Evolutionary conservation across 2,113 vertebrate genomes (phyloP).

Genomic region (Festucalex cinctus): DNA sequence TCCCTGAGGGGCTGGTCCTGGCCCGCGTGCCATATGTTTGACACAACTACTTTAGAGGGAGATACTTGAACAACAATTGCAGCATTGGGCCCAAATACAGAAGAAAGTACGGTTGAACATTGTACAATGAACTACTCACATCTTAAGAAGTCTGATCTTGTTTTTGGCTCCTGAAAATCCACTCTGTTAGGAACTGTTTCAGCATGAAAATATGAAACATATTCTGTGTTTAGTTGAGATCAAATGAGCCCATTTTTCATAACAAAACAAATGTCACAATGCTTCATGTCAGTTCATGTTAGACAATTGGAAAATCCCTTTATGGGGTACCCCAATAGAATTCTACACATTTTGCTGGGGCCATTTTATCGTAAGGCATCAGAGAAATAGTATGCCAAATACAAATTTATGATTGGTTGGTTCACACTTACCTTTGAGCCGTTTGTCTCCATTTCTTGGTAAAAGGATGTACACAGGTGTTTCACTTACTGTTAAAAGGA

Average conservation of each 20-base stretch:
- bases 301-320: neutral
- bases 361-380: no score
- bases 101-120: neutral
- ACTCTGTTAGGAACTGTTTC: slow-evolving; percentile 52
- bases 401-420: neutral
- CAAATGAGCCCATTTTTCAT: neutral
- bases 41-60: no score
- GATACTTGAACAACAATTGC: neutral
- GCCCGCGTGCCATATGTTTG: no score
- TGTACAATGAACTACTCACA: slow-evolving; percentile 58
- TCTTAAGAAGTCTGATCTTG: slow-evolving; percentile 69
- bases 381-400: neutral
- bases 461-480: slow-evolving; percentile 70
- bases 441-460: slow-evolving; percentile 68
- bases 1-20: no score
- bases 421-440: slow-evolving; percentile 59
- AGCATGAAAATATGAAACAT: slow-evolving; percentile 8
- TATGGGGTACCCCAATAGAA: neutral
- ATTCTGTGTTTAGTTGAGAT: neutral
- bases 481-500: slow-evolving; percentile 66
- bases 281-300: neutral
- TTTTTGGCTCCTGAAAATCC: slow-evolving; percentile 70
- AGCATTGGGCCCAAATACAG: neutral
- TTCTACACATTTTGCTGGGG: no score
- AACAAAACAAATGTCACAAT: neutral